phyloP scores from a whole-genome alignment of 2,888 invertebrate species.

The Axea sp. region DNA sequence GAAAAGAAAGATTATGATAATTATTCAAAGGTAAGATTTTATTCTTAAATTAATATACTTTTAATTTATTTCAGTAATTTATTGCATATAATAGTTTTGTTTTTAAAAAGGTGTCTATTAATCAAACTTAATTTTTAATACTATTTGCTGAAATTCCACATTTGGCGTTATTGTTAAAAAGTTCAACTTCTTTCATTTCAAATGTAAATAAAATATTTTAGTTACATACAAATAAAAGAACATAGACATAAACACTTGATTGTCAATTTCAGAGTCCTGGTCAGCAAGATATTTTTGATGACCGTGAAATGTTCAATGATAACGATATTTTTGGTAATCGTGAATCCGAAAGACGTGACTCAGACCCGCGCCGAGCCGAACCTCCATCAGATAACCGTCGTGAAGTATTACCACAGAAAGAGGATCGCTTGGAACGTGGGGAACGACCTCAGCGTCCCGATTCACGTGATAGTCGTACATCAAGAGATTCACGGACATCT shows the following conservation, averaged over 20 bases:
- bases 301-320: slow-evolving; percentile 66
- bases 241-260: no score
- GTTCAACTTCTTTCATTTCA: no score
- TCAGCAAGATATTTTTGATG: slow-evolving; percentile 71
- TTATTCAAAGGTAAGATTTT: slow-evolving; percentile 73
- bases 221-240: no score
- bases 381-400: slow-evolving; percentile 68
- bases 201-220: no score
- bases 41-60: no score
- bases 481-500: slow-evolving; percentile 80
- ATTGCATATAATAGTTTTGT: no score
- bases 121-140: no score
- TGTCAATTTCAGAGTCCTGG: slow-evolving; percentile 49
- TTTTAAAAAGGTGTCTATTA: no score
- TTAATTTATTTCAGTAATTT: no score
- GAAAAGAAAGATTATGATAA: slow-evolving; percentile 77
- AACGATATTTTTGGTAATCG: no score
- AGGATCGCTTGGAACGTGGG: slow-evolving; percentile 74
- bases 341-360: slow-evolving; percentile 63
- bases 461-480: slow-evolving; percentile 82
- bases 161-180: no score
- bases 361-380: slow-evolving; percentile 66
- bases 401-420: slow-evolving; percentile 67
- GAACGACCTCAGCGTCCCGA: slow-evolving; percentile 82
- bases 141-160: no score